Evolutionary conservation across 2,113 vertebrate genomes (phyloP).

Genomic region (Mungos mungo): DNA sequence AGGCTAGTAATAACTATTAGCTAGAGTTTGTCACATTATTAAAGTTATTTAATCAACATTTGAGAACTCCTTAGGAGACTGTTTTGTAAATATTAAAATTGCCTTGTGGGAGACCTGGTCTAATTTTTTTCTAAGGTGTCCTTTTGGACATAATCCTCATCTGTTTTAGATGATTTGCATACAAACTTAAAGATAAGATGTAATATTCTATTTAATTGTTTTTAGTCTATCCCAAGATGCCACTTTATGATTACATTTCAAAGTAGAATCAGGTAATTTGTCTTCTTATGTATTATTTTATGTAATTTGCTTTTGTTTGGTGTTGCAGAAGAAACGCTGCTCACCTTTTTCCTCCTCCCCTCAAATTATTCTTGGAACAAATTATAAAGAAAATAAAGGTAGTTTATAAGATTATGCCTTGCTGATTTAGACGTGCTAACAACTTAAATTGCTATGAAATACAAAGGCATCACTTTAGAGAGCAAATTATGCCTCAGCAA

Average conservation of each 20-base stretch:
- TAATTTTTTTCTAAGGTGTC: conserved; percentile 10
- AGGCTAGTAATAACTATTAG: not conserved
- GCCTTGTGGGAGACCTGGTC: not conserved
- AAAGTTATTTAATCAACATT: not conserved
- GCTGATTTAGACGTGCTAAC: conserved; percentile 35
- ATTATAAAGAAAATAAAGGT: conserved; percentile 40
- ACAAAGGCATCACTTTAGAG: conserved; percentile 3
- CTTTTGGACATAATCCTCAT: not conserved
- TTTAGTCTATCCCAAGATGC: not conserved
- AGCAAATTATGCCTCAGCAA: conserved; percentile 13
- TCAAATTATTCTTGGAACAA: conserved; percentile 17
- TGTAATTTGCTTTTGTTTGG: conserved; percentile 22
- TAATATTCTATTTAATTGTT: not conserved
- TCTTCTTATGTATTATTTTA: not conserved
- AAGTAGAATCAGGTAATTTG: not conserved
- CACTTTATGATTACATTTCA: not conserved
- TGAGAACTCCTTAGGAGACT: not conserved
- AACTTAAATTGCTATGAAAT: conserved; percentile 48
- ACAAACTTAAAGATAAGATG: not conserved
- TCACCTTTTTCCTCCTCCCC: not conserved
- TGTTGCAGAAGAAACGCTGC: conserved; percentile 29
- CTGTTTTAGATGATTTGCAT: not conserved
- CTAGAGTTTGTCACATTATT: not conserved
- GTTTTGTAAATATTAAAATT: conserved; percentile 12
- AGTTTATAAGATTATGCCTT: not conserved